Base-by-base conservation (phyloP, 2,113 vertebrate species). In the Eupsittula cactorum region DNA sequence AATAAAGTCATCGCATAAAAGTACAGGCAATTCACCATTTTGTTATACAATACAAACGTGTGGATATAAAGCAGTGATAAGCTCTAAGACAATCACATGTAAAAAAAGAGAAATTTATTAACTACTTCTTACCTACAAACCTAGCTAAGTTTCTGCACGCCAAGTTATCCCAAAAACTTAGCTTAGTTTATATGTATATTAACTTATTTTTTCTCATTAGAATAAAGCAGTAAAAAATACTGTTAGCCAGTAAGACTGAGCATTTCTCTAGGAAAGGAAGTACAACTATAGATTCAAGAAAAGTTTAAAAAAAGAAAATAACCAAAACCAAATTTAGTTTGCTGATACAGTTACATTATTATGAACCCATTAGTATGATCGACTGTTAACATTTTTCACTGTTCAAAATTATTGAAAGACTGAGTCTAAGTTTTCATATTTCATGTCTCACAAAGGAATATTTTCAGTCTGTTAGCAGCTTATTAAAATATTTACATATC, bases 401-500 rank as follows among this genome's bases (percentile, higher is more conserved):
- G 13, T n/a, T 78, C 79, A 81, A 82, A 91, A 47, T 75, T 47
- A 89, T 18, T 68, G 55, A 75, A 91, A 75, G 77, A 81, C 55
- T 46, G 46, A 86, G 77, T 68, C 37, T 55, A 42, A 53, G 81
- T 84, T 95, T 94, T 91, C 65, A 35, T 88, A 27, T 33, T 86
- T 92, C 69, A n/a, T 25, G 47, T 93, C 81, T 95, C 83, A 92
- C 82, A 87, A 86, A 93, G 79, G 73, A 70, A 89, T 60, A 63
- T 87, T 80, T 88, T 93, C 92, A 86, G 68, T 44, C 75, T 69
- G 86, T 85, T 42, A 81, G 68, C 33, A 46, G 79, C 75, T 91
- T 90, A 80, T 93, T 92, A 60, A 97, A 93, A 95, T 94, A 96
- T 94, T 96, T 88, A 95, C n/a, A 5, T 62, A 77, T 75, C 75